These are phyloP conservation scores for Circaetus cinerascens DNA, from an alignment of 2,113 vertebrate genomes.

Conservation along the genomic window DNA sequence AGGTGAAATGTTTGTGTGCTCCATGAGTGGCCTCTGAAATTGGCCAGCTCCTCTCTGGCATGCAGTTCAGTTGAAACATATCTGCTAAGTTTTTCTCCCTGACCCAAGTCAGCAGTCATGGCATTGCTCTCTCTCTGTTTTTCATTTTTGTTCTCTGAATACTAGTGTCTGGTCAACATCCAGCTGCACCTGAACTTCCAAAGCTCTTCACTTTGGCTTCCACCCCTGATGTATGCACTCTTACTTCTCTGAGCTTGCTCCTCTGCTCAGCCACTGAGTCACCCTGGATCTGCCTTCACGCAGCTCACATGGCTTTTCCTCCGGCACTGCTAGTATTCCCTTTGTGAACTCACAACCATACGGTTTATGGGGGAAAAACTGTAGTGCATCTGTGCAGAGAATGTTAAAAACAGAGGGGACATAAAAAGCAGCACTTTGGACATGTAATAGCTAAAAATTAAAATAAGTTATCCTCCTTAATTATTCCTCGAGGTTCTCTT, in stretches of 20 bases:
- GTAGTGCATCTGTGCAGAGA: background rate
- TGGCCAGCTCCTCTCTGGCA: background rate
- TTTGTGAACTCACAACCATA: background rate
- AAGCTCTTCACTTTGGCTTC: background rate
- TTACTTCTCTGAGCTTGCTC: background rate
- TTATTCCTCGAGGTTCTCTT: background rate
- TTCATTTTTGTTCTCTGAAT: background rate
- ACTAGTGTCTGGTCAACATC: background rate
- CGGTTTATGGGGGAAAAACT: background rate
- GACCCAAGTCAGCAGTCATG: background rate
- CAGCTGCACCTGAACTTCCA: background rate
- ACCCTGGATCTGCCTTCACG: fast-evolving
- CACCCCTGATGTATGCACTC: background rate
- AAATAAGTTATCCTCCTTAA: background rate
- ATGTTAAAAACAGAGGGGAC: background rate
- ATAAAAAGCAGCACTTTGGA: background rate
- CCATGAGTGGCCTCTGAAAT: background rate
- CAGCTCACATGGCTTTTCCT: background rate
- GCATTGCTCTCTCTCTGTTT: background rate
- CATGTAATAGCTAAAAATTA: background rate
- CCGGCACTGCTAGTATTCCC: background rate
- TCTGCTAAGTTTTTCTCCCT: background rate
- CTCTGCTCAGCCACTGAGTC: background rate
- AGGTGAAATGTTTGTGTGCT: background rate
- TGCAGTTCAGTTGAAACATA: background rate